Evolutionary conservation across 1,140 invertebrate species (phyloP).

Genomic region (Bombus balteatus): DNA sequence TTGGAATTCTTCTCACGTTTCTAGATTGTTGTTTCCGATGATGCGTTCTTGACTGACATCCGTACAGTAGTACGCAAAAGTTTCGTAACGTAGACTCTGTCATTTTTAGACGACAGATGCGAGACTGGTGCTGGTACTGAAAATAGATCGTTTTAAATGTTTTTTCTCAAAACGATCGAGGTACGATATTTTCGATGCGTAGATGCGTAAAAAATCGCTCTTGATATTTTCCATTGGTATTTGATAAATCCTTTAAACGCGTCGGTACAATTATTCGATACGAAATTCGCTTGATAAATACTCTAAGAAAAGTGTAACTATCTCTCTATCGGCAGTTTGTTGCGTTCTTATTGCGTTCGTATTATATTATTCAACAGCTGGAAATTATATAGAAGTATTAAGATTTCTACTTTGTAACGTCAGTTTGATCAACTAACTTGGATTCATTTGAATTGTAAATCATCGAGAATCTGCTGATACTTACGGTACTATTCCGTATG

Average conservation of each 20-base stretch:
- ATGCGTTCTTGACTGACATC: not conserved
- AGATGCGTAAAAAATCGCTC: no score
- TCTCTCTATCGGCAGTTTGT: not conserved
- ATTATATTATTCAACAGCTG: not conserved
- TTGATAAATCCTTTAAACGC: not conserved
- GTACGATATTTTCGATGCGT: not conserved
- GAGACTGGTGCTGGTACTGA: not conserved
- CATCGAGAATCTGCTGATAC: not conserved
- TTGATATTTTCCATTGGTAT: no score
- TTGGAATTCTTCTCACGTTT: not conserved
- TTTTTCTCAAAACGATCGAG: not conserved
- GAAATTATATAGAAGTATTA: not conserved
- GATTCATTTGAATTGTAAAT: not conserved
- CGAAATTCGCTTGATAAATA: no score
- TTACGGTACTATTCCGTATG: no score
- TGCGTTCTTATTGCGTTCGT: not conserved
- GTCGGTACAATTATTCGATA: not conserved
- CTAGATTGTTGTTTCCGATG: not conserved
- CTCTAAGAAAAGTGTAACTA: not conserved
- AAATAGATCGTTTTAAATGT: conserved; percentile 33
- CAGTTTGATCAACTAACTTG: not conserved
- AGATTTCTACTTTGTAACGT: no score
- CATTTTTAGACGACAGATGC: conserved; percentile 15
- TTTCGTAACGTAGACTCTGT: not conserved
- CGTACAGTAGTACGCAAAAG: not conserved